These are phyloP conservation scores for Falcaria lacertinaria DNA, from an alignment of 2,888 invertebrate genomes.

Conservation along the genomic window DNA sequence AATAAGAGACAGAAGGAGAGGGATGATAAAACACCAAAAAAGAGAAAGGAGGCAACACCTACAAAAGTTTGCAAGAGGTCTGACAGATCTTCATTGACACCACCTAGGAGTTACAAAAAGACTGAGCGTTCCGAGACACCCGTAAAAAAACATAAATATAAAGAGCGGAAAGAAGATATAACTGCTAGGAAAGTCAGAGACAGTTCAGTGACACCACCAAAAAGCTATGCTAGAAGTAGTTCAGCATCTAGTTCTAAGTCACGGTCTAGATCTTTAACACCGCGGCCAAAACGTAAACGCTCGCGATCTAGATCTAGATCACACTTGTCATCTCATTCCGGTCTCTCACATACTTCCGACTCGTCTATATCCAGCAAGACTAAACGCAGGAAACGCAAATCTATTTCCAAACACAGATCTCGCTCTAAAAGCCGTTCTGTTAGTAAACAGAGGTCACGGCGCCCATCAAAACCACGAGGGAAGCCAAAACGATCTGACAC, in stretches of 20 bases:
- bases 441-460: slow-evolving; percentile 31
- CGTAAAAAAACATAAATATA: slow-evolving; percentile 39
- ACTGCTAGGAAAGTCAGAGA: slow-evolving; percentile 46
- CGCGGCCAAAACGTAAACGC: slow-evolving; percentile 32
- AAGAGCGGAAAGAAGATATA: slow-evolving; percentile 34
- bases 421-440: slow-evolving; percentile 41
- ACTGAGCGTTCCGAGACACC: slow-evolving; percentile 37
- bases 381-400: slow-evolving; percentile 35
- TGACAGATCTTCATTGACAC: slow-evolving; percentile 45
- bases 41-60: slow-evolving; percentile 32
- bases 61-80: slow-evolving; percentile 34
- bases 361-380: slow-evolving; percentile 40
- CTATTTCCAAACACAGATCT: slow-evolving; percentile 36
- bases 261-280: slow-evolving; percentile 38
- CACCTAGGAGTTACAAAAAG: slow-evolving; percentile 40
- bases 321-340: slow-evolving; percentile 22
- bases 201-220: slow-evolving; percentile 62
- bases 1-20: slow-evolving; percentile 27
- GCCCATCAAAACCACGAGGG: slow-evolving; percentile 39
- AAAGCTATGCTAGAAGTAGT: slow-evolving; percentile 54
- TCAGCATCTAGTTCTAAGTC: slow-evolving; percentile 52
- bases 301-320: slow-evolving; percentile 27
- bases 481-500: slow-evolving; percentile 32
- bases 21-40: slow-evolving; percentile 36
- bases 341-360: slow-evolving; percentile 31